Conservation (phyloP, 2,797 vertebrate genomes). For the Epinephelus malabaricus region DNA sequence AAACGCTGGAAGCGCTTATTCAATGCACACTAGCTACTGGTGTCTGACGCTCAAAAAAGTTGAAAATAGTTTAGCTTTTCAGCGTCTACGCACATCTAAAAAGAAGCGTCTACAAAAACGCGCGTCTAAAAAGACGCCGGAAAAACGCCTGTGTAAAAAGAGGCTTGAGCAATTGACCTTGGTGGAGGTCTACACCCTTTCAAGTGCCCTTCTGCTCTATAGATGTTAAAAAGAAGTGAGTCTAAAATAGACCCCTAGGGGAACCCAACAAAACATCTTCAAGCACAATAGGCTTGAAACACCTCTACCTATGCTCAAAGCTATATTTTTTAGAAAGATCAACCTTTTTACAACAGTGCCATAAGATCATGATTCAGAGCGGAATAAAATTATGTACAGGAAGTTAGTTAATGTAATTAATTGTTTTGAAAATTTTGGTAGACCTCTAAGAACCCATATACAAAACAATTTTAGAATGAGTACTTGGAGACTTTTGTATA, state of each 20-base stretch:
- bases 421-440: not conserved
- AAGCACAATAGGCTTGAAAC: not conserved
- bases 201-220: too few species aligned
- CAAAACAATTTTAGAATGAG: not conserved
- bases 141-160: too few species aligned
- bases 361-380: not conserved
- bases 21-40: too few species aligned
- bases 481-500: not conserved
- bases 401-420: not conserved
- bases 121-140: too few species aligned
- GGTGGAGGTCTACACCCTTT: too few species aligned
- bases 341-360: not conserved
- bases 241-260: not conserved
- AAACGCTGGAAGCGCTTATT: too few species aligned
- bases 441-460: not conserved
- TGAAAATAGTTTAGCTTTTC: too few species aligned
- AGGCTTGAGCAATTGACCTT: too few species aligned
- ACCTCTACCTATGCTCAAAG: not conserved
- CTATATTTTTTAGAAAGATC: not conserved
- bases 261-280: not conserved
- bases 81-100: too few species aligned
- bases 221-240: slow-evolving; percentile 3
- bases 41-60: too few species aligned
- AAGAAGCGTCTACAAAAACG: too few species aligned
- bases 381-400: not conserved